Percentiles rank a stretch among this genome's conserved stretches.
These are phyloP conservation scores for Trichoplusia ni DNA, from an alignment of 1,140 invertebrate species.

Conservation along the genomic window DNA sequence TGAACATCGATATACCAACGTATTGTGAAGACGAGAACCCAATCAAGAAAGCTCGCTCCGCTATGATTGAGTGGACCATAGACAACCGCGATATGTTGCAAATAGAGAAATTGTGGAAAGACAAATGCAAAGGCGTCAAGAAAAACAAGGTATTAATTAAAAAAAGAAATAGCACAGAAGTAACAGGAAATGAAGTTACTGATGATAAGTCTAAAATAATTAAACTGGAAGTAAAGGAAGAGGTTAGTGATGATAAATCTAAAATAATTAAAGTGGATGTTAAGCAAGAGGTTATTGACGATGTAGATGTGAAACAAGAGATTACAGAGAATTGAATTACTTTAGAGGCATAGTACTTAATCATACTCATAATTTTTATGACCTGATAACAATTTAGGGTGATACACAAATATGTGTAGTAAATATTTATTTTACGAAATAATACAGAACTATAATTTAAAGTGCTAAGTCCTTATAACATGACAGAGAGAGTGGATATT, in stretches of 20 bases:
- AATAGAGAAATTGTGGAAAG: conserved; percentile 69
- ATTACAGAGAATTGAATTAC: not conserved
- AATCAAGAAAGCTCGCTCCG: conserved; percentile 77
- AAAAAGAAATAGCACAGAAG: conserved; percentile 49
- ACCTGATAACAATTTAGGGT: too few relatives aligned
- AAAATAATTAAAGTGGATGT: conserved; percentile 42
- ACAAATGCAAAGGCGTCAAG: conserved; percentile 73
- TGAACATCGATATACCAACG: conserved; percentile 87
- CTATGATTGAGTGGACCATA: conserved; percentile 70
- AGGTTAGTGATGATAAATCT: conserved; percentile 21
- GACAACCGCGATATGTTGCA: conserved; percentile 59
- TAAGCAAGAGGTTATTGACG: conserved; percentile 46
- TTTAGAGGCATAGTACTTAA: not conserved
- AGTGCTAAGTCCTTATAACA: too few relatives aligned
- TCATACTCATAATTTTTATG: not conserved
- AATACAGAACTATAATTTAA: too few relatives aligned
- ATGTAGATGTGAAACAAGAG: conserved; percentile 27
- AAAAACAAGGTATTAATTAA: conserved; percentile 70
- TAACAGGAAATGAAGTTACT: conserved; percentile 13
- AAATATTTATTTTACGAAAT: too few relatives aligned
- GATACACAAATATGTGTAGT: too few relatives aligned
- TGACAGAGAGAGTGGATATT: too few relatives aligned
- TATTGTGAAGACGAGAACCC: conserved; percentile 87
- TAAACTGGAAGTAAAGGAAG: too few relatives aligned
- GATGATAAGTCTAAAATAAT: conserved; percentile 23